Evolutionary conservation across 2,113 vertebrate species (phyloP).

Genomic region (Daphoenositta chrysoptera): DNA sequence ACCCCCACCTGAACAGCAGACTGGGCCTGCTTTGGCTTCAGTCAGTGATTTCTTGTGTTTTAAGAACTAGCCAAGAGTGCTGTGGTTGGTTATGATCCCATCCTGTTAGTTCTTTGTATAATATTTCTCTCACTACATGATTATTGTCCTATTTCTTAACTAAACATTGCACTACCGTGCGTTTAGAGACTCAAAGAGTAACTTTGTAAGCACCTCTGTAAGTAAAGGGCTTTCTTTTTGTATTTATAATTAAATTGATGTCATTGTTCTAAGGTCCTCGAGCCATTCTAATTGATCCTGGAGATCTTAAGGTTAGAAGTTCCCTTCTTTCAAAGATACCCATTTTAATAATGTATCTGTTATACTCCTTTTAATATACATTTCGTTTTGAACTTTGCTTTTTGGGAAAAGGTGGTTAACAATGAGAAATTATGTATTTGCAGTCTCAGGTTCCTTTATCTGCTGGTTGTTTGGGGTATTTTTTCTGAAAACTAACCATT

Average conservation of each 20-base stretch:
- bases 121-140: not conserved
- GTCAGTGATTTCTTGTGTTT: not conserved
- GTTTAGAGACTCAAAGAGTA: not conserved
- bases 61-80: not conserved
- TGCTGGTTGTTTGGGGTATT: not conserved
- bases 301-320: not conserved
- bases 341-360: conserved; percentile 17
- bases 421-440: not conserved
- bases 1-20: not conserved
- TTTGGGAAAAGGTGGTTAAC: not conserved
- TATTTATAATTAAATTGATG: not conserved
- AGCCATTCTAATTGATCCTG: not conserved
- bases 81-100: not conserved
- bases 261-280: not conserved
- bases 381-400: not conserved
- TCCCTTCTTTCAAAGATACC: not conserved
- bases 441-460: not conserved
- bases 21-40: fast-evolving
- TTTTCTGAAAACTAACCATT: not conserved
- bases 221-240: not conserved
- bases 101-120: not conserved
- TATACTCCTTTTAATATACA: not conserved
- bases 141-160: not conserved
- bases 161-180: not conserved
- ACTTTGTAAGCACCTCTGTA: not conserved